Evolutionary conservation across 2,888 invertebrate genomes (phyloP).

Genomic region (Uloborus plumipes): DNA sequence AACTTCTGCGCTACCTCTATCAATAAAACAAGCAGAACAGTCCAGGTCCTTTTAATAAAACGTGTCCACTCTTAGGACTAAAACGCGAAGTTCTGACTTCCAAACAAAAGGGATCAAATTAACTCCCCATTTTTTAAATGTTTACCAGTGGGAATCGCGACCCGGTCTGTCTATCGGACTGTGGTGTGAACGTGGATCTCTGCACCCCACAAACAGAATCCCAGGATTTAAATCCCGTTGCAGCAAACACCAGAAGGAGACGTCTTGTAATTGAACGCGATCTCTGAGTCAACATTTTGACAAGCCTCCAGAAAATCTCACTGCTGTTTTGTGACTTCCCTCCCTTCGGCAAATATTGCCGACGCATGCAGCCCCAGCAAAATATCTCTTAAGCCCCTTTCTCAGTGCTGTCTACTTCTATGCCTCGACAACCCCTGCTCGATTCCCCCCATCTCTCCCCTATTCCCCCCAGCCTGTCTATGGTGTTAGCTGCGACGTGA

Average conservation of each 20-base stretch:
- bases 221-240: constrained; percentile 2
- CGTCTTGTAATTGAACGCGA: constrained; percentile 47
- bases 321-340: constrained; percentile 22
- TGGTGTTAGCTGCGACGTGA: constrained; percentile 1
- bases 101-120: too few species aligned
- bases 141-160: too few species aligned
- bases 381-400: constrained; percentile 42
- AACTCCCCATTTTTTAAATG: too few species aligned
- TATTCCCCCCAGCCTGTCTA: neutral
- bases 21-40: too few species aligned
- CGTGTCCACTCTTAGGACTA: too few species aligned
- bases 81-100: too few species aligned
- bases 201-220: neutral
- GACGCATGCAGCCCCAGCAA: constrained; percentile 34
- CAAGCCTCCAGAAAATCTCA: constrained; percentile 37
- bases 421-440: constrained; percentile 1
- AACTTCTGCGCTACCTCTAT: too few species aligned
- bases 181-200: too few species aligned
- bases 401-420: constrained; percentile 17
- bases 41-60: too few species aligned
- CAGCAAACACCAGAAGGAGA: constrained; percentile 24
- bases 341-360: constrained; percentile 41
- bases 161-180: too few species aligned
- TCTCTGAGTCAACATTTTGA: constrained; percentile 59
- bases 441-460: neutral